phyloP scores from a whole-genome alignment of 2,113 vertebrate genomes.

The Ondatra zibethicus region DNA sequence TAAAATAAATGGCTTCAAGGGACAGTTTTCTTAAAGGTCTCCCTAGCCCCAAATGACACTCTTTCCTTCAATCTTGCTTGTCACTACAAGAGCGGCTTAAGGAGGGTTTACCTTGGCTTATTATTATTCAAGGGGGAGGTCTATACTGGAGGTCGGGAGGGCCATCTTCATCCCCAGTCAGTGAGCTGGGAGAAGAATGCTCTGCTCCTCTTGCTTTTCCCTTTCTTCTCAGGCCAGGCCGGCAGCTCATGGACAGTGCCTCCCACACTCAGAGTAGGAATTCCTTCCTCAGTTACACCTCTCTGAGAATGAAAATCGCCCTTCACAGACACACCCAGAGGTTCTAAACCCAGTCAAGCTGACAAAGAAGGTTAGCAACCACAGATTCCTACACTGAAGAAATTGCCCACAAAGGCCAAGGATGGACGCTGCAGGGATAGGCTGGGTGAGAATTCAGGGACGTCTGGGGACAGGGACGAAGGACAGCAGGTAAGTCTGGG shows the following conservation, averaged over 20 bases:
- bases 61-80: background rate
- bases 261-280: background rate
- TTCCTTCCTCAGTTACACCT: background rate
- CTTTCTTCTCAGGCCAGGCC: background rate
- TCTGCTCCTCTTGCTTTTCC: background rate
- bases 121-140: background rate
- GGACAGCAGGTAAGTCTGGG: background rate
- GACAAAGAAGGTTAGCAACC: background rate
- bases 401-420: background rate
- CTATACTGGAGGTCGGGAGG: background rate
- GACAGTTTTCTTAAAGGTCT: background rate
- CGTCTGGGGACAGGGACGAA: background rate
- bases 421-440: background rate
- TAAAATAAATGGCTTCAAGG: background rate
- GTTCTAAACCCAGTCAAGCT: background rate
- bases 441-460: background rate
- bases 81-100: background rate
- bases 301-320: background rate
- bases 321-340: background rate
- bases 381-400: background rate
- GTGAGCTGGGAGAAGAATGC: background rate
- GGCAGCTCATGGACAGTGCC: too few species aligned
- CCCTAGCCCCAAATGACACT: background rate
- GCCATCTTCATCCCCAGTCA: background rate
- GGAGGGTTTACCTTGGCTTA: background rate